Evolutionary conservation across 2,888 invertebrate genomes (phyloP), one percentile per base, ranked within the genome.

Genomic region (Folsomia manolachei): DNA sequence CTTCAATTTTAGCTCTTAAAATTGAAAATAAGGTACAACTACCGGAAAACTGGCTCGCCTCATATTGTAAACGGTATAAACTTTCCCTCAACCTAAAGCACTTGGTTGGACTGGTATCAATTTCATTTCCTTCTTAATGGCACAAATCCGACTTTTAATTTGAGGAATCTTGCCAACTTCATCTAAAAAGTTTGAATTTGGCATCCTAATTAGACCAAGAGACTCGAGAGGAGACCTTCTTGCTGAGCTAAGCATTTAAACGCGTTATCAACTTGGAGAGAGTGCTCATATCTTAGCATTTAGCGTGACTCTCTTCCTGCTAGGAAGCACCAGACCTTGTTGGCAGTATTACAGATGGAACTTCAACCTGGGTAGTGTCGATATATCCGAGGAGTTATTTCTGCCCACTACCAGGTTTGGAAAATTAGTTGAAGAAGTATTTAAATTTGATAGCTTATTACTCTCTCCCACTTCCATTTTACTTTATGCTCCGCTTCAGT

Each of bases 71-170:
- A n/a, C n/a, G n/a, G n/a, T n/a, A n/a, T n/a, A n/a, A n/a, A n/a
- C n/a, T n/a, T n/a, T n/a, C n/a, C n/a, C n/a, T n/a, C n/a, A n/a
- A n/a, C n/a, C n/a, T n/a, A n/a, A n/a, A n/a, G n/a, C n/a, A n/a
- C n/a, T n/a, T n/a, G n/a, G n/a, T n/a, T n/a, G 39, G 39, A 39
- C 21, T n/a, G 56, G 56, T 56, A 56, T 56, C 56, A 56, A 56
- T 56, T 56, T 56, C 18, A 7, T n/a, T 56, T 56, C 39, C 39
- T 39, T 7, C 18, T 51, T 66, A 66, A 66, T 66, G 52, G 65
- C 27, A 52, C 19, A 66, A 66, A 66, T 66, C 65, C 65, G 27
- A 64, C 64, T 66, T 66, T 66, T 39, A 66, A 66, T 66, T 66
- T 24, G 27, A 52, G 65, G 52, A 66, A 39, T 66, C 65, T 52